phyloP scores from a whole-genome alignment of 2,797 vertebrate species.

The Mastacembelus armatus region DNA sequence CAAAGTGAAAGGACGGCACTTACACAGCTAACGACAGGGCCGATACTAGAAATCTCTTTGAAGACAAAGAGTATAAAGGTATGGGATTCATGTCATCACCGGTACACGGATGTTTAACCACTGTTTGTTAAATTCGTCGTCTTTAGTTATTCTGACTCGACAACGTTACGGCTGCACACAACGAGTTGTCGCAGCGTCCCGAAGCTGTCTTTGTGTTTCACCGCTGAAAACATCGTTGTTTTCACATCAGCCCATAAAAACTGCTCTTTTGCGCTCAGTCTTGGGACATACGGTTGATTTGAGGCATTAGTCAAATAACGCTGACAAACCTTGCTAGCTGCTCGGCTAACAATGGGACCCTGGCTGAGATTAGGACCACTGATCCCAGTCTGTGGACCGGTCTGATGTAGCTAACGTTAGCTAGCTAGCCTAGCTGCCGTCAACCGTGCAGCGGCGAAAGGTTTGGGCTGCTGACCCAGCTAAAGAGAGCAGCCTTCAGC shows the following conservation, averaged over 20 bases:
- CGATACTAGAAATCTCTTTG: conserved; percentile 69
- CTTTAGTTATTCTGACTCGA: conserved; percentile 48
- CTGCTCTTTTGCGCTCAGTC: neutral
- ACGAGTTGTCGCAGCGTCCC: conserved; percentile 44
- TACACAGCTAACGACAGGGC: conserved; percentile 38
- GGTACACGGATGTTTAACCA: neutral
- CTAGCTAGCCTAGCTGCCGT: too few species aligned
- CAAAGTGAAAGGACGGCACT: conserved; percentile 54
- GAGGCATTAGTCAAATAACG: conserved; percentile 6
- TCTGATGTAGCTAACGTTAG: conserved; percentile 14
- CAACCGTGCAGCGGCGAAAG: neutral
- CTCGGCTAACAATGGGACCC: conserved; percentile 78
- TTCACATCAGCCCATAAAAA: accelerated
- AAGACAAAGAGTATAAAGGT: conserved; percentile 85
- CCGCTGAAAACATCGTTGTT: neutral
- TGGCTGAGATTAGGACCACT: conserved; percentile 53
- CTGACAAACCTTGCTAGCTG: conserved; percentile 50
- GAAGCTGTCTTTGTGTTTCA: conserved; percentile 42
- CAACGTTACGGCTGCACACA: conserved; percentile 33
- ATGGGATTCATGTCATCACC: conserved; percentile 7
- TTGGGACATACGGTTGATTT: conserved; percentile 21
- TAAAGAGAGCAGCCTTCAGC: neutral
- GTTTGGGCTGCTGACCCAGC: too few species aligned
- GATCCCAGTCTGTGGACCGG: conserved; percentile 14
- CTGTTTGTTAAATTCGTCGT: conserved; percentile 32